Conservation (phyloP, 23 tunicate genomes). For the Botrylloides violaceus region DNA sequence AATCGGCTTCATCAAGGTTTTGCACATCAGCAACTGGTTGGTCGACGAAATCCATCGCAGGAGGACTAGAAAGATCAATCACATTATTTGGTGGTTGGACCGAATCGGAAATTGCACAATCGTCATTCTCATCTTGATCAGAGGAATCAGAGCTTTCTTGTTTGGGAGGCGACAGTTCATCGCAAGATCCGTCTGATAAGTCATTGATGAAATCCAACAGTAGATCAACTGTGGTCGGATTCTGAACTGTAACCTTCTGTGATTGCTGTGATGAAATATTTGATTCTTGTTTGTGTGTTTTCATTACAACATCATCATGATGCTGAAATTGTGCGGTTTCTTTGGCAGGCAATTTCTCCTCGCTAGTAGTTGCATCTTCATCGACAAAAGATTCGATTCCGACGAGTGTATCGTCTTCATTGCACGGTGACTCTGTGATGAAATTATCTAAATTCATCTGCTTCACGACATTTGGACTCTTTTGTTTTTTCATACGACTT, state of each 20-base stretch:
- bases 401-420: constrained; percentile 2
- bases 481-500: not conserved
- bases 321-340: too few relatives aligned
- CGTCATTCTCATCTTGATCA: too few relatives aligned
- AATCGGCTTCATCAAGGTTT: not conserved
- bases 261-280: not conserved
- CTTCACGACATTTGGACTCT: not conserved
- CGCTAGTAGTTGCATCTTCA: not conserved
- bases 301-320: not conserved
- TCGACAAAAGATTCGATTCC: constrained; percentile 2
- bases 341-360: not conserved
- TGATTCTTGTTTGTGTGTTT: not conserved
- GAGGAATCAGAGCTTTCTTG: too few relatives aligned
- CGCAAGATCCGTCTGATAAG: not conserved
- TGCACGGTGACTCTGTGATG: not conserved
- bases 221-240: not conserved
- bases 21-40: not conserved
- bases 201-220: not conserved
- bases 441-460: not conserved
- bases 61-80: not conserved
- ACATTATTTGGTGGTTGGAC: too few relatives aligned
- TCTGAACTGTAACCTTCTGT: not conserved
- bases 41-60: not conserved
- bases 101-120: too few relatives aligned
- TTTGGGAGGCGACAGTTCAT: too few relatives aligned